These are phyloP conservation scores for Spodoptera picta DNA, from an alignment of 2,888 invertebrate genomes.

Conservation along the genomic window DNA sequence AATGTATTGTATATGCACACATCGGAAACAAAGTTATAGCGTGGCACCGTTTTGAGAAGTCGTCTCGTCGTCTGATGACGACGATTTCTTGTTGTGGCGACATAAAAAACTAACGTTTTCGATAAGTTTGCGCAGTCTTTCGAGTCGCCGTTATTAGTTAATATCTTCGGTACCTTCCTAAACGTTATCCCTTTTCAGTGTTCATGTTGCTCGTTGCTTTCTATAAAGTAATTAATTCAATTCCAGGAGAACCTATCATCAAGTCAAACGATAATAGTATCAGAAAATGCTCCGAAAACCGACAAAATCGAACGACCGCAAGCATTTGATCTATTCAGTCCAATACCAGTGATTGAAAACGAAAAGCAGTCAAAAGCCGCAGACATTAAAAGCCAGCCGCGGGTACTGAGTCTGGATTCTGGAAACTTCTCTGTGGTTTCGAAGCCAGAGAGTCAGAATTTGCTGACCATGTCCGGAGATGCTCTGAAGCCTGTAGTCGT, in stretches of 20 bases:
- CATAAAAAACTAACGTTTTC: too few species aligned
- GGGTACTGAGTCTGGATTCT: slow-evolving; percentile 79
- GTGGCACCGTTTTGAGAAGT: too few species aligned
- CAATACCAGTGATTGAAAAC: slow-evolving; percentile 77
- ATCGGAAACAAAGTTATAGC: too few species aligned
- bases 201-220: too few species aligned
- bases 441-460: slow-evolving; percentile 73
- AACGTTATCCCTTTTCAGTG: too few species aligned
- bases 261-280: slow-evolving; percentile 52
- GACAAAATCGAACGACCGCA: slow-evolving; percentile 73
- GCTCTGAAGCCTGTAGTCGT: slow-evolving; percentile 75
- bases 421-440: slow-evolving; percentile 82
- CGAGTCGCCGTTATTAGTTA: too few species aligned
- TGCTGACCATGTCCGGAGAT: slow-evolving; percentile 78
- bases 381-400: slow-evolving; percentile 73
- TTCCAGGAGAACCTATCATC: slow-evolving; percentile 75
- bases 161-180: too few species aligned
- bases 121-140: too few species aligned
- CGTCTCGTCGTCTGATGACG: too few species aligned
- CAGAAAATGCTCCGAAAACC: slow-evolving; percentile 52
- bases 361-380: slow-evolving; percentile 80
- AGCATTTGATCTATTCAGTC: slow-evolving; percentile 87
- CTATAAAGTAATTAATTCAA: too few species aligned
- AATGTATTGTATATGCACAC: too few species aligned
- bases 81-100: too few species aligned